These are phyloP conservation scores for Caligus rogercresseyi DNA, from an alignment of 1,140 invertebrate genomes.

Conservation along the genomic window DNA sequence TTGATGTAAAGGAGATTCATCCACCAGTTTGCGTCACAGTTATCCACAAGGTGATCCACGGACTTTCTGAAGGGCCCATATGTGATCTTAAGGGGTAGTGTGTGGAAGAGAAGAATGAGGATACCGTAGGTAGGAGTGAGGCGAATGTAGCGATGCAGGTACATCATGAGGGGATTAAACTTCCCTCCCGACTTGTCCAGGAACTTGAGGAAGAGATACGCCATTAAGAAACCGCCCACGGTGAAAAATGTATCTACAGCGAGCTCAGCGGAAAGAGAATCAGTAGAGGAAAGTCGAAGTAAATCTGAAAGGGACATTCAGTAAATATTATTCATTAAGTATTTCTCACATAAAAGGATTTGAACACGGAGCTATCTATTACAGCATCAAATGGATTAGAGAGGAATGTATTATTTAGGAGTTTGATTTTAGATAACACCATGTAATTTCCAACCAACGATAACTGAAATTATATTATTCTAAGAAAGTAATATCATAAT, in stretches of 20 bases:
- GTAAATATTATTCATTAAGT: too few species aligned
- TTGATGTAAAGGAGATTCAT: slow-evolving; percentile 7
- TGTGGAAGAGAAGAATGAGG: neutral
- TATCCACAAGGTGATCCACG: neutral
- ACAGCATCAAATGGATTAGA: too few species aligned
- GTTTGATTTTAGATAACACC: too few species aligned
- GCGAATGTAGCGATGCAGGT: slow-evolving; percentile 1
- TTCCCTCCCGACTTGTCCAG: slow-evolving; percentile 2
- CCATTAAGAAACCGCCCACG: slow-evolving; percentile 1
- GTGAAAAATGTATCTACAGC: slow-evolving; percentile 8
- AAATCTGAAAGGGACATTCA: neutral
- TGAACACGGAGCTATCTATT: too few species aligned
- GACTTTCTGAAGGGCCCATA: slow-evolving; percentile 3
- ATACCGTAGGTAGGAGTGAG: neutral
- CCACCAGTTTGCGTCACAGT: slow-evolving; percentile 3
- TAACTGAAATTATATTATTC: too few species aligned
- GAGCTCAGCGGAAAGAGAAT: neutral
- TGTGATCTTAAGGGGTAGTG: neutral
- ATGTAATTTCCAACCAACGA: too few species aligned
- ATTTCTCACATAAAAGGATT: too few species aligned
- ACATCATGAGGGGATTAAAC: neutral
- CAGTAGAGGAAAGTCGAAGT: neutral
- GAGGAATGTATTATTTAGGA: too few species aligned
- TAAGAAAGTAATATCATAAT: too few species aligned
- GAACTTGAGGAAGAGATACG: neutral